Evolutionary conservation across 1,140 invertebrate species (phyloP), one percentile per base, ranked within the genome.

Genomic region (Leptopilina boulardi): DNA sequence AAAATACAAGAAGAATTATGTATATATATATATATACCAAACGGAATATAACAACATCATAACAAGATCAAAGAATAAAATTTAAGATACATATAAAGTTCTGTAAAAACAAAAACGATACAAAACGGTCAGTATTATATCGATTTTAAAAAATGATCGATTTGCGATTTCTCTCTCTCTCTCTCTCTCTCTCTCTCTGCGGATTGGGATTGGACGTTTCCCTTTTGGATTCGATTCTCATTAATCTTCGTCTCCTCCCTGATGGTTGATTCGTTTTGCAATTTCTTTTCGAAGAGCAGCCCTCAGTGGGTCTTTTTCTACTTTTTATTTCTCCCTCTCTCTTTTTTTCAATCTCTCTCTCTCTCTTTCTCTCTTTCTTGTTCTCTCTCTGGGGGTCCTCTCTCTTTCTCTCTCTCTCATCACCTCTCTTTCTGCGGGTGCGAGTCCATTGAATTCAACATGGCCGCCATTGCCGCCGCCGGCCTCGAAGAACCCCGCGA

Each of bases 221-320:
- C 77, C 79, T 44, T 78, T 83, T 76, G 83, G 87, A 88, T 89
- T 88, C 87, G 84, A 87, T 85, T 87, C 86, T 85, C 88, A 87
- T 88, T 87, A 87, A 88, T 88, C 87, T 87, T 85, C 82, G 86
- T 88, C 86, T 84, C 84, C 87, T 83, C 85, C 85, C 84, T 84
- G 83, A 84, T 83, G 82, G 83, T 87, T 34, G 30, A 3, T 86
- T 84, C 83, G 81, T 87, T 86, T 87, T 85, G 81, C 80, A 83
- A 86, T 84, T 86, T 88, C 85, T 86, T 85, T 34, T 85, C 82
- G 83, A 80, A 77, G n/a, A n/a, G 66, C 83, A 84, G 82, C 83
- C 80, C 83, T 82, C 79, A 73, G 34, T 51, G 82, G 78, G 80
- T 77, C 75, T 66, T 66, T 26, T 21, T 73, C 76, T 73, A 19